Evolutionary conservation across 2,113 vertebrate species (phyloP).

Genomic region (Crocuta crocuta): DNA sequence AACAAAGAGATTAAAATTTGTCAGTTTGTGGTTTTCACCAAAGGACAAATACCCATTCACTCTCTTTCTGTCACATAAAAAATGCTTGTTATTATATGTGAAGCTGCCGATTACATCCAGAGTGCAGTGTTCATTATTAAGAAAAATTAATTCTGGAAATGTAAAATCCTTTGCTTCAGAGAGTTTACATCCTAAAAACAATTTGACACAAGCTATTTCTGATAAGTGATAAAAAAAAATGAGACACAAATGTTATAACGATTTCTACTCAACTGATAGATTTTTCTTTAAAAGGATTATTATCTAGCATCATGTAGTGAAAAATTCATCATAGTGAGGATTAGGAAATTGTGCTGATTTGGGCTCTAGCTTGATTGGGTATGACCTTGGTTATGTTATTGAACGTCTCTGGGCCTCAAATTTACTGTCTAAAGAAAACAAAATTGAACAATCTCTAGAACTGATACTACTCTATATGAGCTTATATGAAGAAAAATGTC

Average conservation of each 20-base stretch:
- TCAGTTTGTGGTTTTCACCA: conserved; percentile 27
- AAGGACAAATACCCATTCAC: neutral
- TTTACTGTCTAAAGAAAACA: neutral
- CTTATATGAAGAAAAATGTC: neutral
- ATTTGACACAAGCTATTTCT: neutral
- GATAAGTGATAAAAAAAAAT: neutral
- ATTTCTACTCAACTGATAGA: neutral
- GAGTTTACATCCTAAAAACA: neutral
- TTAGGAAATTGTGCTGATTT: neutral
- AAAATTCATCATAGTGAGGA: neutral
- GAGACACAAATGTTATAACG: neutral
- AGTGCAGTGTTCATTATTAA: neutral
- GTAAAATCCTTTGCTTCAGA: neutral
- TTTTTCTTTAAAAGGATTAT: neutral
- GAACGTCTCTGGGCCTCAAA: neutral
- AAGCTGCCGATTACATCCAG: neutral
- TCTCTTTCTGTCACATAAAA: neutral
- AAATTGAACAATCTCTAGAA: neutral
- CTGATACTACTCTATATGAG: neutral
- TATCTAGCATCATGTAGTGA: neutral
- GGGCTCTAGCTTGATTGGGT: neutral
- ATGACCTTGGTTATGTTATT: neutral
- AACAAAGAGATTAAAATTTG: neutral
- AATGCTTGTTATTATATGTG: neutral
- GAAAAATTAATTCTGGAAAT: conserved; percentile 17